phyloP scores from a whole-genome alignment of 2,113 vertebrate genomes.

The Genyomyrus donnyi region DNA sequence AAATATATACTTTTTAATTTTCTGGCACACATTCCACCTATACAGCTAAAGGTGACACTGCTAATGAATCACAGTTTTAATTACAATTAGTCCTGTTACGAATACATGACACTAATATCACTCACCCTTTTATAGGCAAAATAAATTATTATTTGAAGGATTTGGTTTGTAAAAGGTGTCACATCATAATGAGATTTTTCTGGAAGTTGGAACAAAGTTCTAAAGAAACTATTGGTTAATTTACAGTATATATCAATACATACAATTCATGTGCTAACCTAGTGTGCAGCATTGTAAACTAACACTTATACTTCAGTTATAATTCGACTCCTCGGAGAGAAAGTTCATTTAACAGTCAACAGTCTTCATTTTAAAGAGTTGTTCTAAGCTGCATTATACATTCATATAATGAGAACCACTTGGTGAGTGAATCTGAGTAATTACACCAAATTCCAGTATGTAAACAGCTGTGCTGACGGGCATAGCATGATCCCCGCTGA shows the following conservation, averaged over 20 bases:
- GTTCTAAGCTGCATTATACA: not conserved
- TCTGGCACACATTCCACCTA: not conserved
- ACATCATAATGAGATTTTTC: not conserved
- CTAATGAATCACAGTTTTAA: not conserved
- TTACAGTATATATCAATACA: constrained; percentile 47
- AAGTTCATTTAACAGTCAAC: not conserved
- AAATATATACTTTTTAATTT: no score
- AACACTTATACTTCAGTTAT: constrained; percentile 22
- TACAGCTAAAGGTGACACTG: not conserved
- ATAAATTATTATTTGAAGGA: constrained; percentile 24
- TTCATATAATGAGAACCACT: not conserved
- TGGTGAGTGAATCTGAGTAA: not conserved
- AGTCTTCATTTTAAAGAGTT: not conserved
- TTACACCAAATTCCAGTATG: constrained; percentile 2
- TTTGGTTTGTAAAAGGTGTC: not conserved
- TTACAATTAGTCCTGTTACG: not conserved
- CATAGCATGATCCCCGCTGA: constrained; percentile 48
- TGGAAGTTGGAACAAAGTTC: not conserved
- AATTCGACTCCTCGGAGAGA: not conserved
- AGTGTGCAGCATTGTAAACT: constrained; percentile 43
- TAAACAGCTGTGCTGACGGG: constrained; percentile 33
- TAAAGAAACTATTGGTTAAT: constrained; percentile 32
- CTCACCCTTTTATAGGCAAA: not conserved
- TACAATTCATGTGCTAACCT: constrained; percentile 52
- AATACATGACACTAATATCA: not conserved